These are phyloP conservation scores for Cyprinella venusta DNA, from an alignment of 2,797 vertebrate species.

Conservation along the genomic window DNA sequence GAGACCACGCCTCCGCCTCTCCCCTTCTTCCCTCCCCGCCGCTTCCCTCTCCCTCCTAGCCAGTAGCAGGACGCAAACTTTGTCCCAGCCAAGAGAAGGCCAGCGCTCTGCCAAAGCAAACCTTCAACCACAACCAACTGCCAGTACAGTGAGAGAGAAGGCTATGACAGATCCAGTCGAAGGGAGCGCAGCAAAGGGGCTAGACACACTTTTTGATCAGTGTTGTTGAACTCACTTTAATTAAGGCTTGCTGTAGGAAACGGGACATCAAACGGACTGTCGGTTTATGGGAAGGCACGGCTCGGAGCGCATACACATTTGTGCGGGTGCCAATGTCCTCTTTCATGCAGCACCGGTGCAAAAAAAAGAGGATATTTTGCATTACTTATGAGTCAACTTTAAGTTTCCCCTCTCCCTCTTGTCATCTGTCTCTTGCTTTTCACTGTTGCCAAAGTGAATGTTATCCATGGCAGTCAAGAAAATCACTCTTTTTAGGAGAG, in stretches of 20 bases:
- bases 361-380: constrained; percentile 62
- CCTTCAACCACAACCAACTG: constrained; percentile 72
- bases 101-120: constrained; percentile 79
- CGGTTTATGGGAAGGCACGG: constrained; percentile 42
- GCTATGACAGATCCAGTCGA: constrained; percentile 42
- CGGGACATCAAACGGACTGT: constrained; percentile 70
- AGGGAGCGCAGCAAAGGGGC: constrained; percentile 23
- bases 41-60: constrained; percentile 77
- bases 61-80: constrained; percentile 86
- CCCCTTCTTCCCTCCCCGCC: constrained; percentile 55
- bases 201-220: constrained; percentile 65
- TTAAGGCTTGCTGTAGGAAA: constrained; percentile 69
- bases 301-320: constrained; percentile 56
- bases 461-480: constrained; percentile 69
- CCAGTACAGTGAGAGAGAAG: constrained; percentile 65
- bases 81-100: constrained; percentile 75
- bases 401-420: constrained; percentile 41
- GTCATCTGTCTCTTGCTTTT: constrained; percentile 61
- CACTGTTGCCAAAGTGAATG: constrained; percentile 66
- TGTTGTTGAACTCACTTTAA: constrained; percentile 67
- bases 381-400: constrained; percentile 61
- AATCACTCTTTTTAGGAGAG: constrained; percentile 70
- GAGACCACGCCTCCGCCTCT: constrained; percentile 80
- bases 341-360: constrained; percentile 46
- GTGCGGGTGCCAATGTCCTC: constrained; percentile 51